Evolutionary conservation across 2,797 vertebrate species (phyloP).

Genomic region (Anisognathus igniventris): DNA sequence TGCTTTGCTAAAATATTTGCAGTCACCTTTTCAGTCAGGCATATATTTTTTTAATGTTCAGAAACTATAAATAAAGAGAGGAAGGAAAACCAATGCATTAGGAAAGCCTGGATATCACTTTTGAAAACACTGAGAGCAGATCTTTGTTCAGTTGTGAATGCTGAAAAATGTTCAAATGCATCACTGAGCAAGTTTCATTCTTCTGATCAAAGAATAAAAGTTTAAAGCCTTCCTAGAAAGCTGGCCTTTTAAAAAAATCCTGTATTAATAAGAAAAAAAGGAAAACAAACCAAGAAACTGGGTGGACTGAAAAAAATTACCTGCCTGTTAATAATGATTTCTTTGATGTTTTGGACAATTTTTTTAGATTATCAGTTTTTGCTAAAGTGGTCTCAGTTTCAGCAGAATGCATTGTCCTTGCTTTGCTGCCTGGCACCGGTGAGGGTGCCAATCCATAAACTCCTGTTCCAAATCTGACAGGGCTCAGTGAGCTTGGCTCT

Average conservation of each 20-base stretch:
- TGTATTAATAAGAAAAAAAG: not conserved
- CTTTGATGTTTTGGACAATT: not conserved
- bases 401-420: not conserved
- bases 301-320: not conserved
- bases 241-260: accelerated
- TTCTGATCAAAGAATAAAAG: not conserved
- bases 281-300: not conserved
- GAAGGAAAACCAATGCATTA: not conserved
- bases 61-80: not conserved
- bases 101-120: not conserved
- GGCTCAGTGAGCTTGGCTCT: not conserved
- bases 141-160: not conserved
- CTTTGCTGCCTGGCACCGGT: not conserved
- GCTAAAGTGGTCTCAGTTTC: not conserved
- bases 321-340: not conserved
- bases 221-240: not conserved
- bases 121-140: not conserved
- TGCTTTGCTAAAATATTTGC: not conserved
- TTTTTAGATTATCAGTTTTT: not conserved
- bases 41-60: not conserved
- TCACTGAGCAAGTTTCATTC: not conserved
- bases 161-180: not conserved
- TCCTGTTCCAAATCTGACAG: not conserved
- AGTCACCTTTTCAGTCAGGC: not conserved
- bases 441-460: not conserved